Percentiles rank a stretch among this genome's conserved stretches.
phyloP scores from a whole-genome alignment of 2,888 invertebrate species.

The Macrophya alboannulata region DNA sequence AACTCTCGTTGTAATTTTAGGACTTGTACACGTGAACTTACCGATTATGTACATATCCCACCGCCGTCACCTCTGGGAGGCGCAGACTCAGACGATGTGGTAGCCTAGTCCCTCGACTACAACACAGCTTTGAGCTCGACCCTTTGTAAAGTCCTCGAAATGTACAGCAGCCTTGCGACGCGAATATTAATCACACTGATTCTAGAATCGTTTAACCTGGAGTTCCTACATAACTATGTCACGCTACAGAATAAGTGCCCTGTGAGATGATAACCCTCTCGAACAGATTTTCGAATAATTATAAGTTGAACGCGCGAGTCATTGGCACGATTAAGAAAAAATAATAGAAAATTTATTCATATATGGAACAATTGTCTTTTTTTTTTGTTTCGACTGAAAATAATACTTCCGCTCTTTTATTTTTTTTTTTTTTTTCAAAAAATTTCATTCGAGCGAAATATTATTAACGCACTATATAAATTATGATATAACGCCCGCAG shows the following conservation, averaged over 20 bases:
- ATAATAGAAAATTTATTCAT: not conserved
- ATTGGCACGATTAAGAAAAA: not conserved
- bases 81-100: constrained; percentile 11
- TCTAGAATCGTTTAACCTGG: constrained; percentile 12
- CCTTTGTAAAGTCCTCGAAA: constrained; percentile 44
- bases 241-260: not conserved
- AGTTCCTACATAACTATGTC: not conserved
- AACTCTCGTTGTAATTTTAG: constrained; percentile 33
- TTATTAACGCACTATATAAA: not conserved
- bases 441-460: not conserved
- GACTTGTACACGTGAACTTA: constrained; percentile 31
- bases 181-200: constrained; percentile 34
- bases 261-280: not conserved
- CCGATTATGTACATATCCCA: constrained; percentile 20
- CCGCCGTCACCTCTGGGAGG: not conserved
- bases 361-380: too few species aligned
- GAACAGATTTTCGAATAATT: not conserved
- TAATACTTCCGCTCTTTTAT: not conserved
- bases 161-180: constrained; percentile 12
- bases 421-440: not conserved
- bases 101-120: not conserved
- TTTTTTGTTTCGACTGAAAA: too few species aligned
- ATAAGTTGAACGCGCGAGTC: not conserved
- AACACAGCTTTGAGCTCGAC: constrained; percentile 21
- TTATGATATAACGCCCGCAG: not conserved